phyloP scores from a whole-genome alignment of 2,797 vertebrate species.

The Gadopsis bispinosus region DNA sequence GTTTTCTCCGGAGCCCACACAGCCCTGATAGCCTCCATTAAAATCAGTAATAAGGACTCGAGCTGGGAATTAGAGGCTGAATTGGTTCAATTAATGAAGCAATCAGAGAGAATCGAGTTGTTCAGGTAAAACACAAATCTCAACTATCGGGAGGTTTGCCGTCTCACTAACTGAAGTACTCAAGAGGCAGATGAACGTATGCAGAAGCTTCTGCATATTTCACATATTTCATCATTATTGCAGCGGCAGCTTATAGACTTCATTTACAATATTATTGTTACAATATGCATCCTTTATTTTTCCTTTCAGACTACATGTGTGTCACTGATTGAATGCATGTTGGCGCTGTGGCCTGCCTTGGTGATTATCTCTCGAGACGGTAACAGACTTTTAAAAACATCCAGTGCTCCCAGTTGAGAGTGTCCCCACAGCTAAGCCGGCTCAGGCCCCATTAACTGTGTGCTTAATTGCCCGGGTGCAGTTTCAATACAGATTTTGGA shows the following conservation, averaged over 20 bases:
- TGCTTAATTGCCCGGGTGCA: slow-evolving; percentile 53
- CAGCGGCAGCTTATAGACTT: slow-evolving; percentile 1
- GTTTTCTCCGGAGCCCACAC: slow-evolving; percentile 2
- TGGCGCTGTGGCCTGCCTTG: slow-evolving; percentile 2
- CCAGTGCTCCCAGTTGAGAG: slow-evolving; percentile 36
- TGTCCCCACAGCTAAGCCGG: slow-evolving; percentile 32
- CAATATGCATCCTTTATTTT: not conserved
- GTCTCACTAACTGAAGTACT: slow-evolving; percentile 28
- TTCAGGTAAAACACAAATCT: slow-evolving; percentile 53
- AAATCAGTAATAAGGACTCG: slow-evolving; percentile 38
- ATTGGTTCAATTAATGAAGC: slow-evolving; percentile 64
- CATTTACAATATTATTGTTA: not conserved
- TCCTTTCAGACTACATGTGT: not conserved
- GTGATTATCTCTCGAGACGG: slow-evolving; percentile 26
- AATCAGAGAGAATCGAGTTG: slow-evolving; percentile 50
- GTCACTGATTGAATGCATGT: slow-evolving; percentile 26
- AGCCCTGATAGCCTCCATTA: slow-evolving; percentile 41
- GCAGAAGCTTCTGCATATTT: slow-evolving; percentile 20
- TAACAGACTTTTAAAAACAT: slow-evolving; percentile 43
- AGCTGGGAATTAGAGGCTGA: slow-evolving; percentile 38
- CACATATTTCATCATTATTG: slow-evolving; percentile 53
- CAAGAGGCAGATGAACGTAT: slow-evolving; percentile 3
- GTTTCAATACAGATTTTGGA: slow-evolving; percentile 74
- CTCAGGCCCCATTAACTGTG: slow-evolving; percentile 37
- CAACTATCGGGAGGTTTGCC: slow-evolving; percentile 16